Evolutionary conservation across 2,113 vertebrate genomes (phyloP).

Genomic region (Sporophila hypoxantha): DNA sequence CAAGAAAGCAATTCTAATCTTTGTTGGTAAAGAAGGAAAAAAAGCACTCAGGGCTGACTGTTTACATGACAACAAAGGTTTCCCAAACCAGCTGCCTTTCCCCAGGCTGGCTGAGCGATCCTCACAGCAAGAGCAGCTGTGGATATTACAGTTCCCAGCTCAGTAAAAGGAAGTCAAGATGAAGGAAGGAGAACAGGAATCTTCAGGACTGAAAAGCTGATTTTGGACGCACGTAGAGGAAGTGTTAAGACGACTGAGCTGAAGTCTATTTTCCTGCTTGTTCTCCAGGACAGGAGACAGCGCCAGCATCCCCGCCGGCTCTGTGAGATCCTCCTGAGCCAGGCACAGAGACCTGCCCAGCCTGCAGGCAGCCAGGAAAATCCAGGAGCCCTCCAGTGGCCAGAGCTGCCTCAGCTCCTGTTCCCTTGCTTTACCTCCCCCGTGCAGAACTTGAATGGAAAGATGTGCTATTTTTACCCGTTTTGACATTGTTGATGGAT

Average conservation of each 20-base stretch:
- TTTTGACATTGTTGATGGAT: not conserved
- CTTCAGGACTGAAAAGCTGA: not conserved
- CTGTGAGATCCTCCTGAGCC: not conserved
- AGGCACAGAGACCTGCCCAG: not conserved
- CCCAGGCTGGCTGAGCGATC: not conserved
- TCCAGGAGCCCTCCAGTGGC: constrained; percentile 15
- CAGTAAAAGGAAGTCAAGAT: not conserved
- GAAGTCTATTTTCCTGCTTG: not conserved
- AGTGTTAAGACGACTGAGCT: not conserved
- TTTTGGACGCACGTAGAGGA: not conserved
- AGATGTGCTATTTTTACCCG: not conserved
- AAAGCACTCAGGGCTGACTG: not conserved
- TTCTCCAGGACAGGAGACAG: not conserved
- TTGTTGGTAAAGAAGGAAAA: not conserved
- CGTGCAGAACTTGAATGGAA: not conserved
- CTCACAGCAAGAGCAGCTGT: not conserved
- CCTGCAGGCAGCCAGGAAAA: not conserved
- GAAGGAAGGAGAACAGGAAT: not conserved
- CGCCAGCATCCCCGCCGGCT: not conserved
- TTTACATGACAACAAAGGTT: not conserved
- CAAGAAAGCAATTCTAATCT: not conserved
- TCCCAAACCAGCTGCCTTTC: not conserved
- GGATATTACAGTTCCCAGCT: not conserved
- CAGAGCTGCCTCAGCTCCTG: not conserved
- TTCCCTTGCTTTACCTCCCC: not conserved